These are phyloP conservation scores for Morelia viridis DNA, from an alignment of 2,797 vertebrate genomes.

Conservation along the genomic window DNA sequence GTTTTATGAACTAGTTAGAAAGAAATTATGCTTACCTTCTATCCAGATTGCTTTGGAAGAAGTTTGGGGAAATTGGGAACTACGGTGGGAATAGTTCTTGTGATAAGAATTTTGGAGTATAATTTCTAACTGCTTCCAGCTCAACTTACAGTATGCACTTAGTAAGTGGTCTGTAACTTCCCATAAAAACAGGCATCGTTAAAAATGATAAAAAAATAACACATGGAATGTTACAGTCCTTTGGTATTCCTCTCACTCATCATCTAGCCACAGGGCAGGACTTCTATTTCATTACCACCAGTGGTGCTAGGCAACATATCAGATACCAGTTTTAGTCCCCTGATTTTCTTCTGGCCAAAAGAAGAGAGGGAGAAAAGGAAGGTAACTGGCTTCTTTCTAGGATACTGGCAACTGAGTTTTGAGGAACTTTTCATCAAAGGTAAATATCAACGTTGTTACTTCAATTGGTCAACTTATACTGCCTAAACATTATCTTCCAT, in stretches of 20 bases:
- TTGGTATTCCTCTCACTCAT: not conserved
- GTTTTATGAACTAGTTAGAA: not conserved
- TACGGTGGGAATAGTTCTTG: not conserved
- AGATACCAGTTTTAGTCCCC: not conserved
- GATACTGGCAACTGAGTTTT: not conserved
- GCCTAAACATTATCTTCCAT: conserved; percentile 54
- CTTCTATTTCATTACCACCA: not conserved
- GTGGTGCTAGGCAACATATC: not conserved
- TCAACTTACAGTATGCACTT: not conserved
- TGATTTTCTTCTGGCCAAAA: not conserved
- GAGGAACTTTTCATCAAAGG: not conserved
- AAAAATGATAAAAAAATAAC: not conserved
- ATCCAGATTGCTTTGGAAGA: not conserved
- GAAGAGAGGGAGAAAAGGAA: not conserved
- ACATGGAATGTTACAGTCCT: not conserved
- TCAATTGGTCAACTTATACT: conserved; percentile 51
- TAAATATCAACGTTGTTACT: conserved; percentile 4
- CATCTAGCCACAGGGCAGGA: not conserved
- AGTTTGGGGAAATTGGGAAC: too few species aligned
- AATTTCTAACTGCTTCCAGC: not conserved
- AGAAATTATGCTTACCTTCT: not conserved
- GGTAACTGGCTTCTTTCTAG: not conserved
- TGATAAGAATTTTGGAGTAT: not conserved
- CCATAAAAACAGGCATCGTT: conserved; percentile 36
- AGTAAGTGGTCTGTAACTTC: not conserved